Evolutionary conservation across 2,113 vertebrate species (phyloP), one percentile per base, ranked within the genome.

Genomic region (Aramus guarauna): DNA sequence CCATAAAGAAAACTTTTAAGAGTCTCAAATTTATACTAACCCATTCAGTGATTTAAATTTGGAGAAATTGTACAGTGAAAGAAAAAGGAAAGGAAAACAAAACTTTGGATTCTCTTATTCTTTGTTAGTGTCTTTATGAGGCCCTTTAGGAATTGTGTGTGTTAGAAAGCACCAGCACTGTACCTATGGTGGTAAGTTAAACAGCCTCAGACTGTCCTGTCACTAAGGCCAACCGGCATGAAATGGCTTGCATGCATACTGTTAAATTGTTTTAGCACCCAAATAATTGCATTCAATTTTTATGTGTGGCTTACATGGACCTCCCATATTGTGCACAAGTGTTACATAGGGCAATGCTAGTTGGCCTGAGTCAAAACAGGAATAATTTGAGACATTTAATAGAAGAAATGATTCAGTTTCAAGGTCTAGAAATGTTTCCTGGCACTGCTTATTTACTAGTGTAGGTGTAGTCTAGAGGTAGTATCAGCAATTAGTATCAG

Each of bases 231-330:
- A 72, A 72, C 15, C 41, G 29, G 15, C 29, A 36, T 41, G 24
- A 63, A 68, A 74, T 0, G 1, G 12, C 27, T 78, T 74, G 12
- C 24, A 24, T 39, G 21, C 68, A 36, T 41, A 15, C 13, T n/a
- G 24, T 62, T 53, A 67, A 55, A 50, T 27, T 62, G 83, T 68
- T 83, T 82, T 62, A 83, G 11, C 34, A 78, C 39, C 12, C 36
- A 68, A 62, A 77, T 10, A 6, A 26, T 56, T n/a, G 22, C 27
- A 68, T 78, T 77, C 29, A 20, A 6, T 52, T 52, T 58, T 17
- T 50, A 15, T 36, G 45, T 32, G 16, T 73, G 47, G 27, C 17
- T 80, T 59, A 48, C 1, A 0, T 0, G 0, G 36, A 50, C 39
- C 39, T 76, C 45, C 19, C 27, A 43, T 64, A 19, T 52, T 39